phyloP scores from a whole-genome alignment of 2,888 invertebrate species.

The Yponomeuta cagnagella region DNA sequence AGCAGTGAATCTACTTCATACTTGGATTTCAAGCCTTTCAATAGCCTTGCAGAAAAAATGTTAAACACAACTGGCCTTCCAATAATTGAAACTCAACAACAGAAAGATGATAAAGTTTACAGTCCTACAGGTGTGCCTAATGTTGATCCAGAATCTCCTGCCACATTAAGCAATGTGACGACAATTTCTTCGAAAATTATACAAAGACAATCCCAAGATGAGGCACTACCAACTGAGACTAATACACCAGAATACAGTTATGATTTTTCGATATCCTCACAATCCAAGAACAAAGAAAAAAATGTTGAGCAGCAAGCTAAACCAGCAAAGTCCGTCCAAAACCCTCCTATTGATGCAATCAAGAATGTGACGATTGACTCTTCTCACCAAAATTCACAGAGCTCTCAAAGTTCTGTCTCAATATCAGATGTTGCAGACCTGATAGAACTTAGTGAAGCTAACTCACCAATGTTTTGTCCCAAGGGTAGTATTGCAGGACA shows the following conservation, averaged over 20 bases:
- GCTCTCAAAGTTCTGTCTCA: slow-evolving; percentile 58
- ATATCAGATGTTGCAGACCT: slow-evolving; percentile 66
- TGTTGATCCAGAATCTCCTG: slow-evolving; percentile 32
- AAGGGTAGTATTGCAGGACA: neutral
- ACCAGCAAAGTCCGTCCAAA: slow-evolving; percentile 25
- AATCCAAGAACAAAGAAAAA: slow-evolving; percentile 35
- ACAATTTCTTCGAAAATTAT: slow-evolving; percentile 31
- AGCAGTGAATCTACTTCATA: slow-evolving; percentile 67
- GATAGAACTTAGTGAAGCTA: slow-evolving; percentile 51
- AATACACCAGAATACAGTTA: slow-evolving; percentile 56
- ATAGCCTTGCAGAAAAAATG: slow-evolving; percentile 44
- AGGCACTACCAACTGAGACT: slow-evolving; percentile 39
- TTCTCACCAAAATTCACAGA: slow-evolving; percentile 47
- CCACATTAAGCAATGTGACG: slow-evolving; percentile 38
- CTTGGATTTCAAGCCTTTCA: slow-evolving; percentile 55
- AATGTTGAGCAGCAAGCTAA: slow-evolving; percentile 25
- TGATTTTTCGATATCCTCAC: slow-evolving; percentile 51
- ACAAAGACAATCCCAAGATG: slow-evolving; percentile 30
- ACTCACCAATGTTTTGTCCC: slow-evolving; percentile 26
- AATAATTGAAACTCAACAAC: slow-evolving; percentile 26
- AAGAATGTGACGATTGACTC: slow-evolving; percentile 35
- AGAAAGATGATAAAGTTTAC: neutral
- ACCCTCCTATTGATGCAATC: slow-evolving; percentile 30
- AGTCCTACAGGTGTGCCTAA: neutral
- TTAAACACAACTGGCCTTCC: slow-evolving; percentile 52